Conservation (phyloP, 2,797 vertebrate genomes). For the Catostomus latipinnis region DNA sequence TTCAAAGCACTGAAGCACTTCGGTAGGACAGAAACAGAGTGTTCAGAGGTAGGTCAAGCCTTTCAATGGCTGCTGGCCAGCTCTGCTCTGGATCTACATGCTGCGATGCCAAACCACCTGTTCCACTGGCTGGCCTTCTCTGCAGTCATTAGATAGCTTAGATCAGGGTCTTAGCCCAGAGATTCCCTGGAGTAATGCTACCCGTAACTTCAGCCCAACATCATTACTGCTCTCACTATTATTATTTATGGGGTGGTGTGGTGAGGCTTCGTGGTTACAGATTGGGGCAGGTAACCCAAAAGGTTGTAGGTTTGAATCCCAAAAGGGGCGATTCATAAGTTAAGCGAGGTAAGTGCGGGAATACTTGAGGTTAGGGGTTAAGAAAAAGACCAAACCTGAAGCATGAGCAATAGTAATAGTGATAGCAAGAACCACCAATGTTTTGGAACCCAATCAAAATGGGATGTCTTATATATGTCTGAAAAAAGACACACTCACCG, state of each 20-base stretch:
- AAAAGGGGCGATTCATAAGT: too few species aligned
- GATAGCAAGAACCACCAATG: too few species aligned
- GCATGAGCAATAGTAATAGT: too few species aligned
- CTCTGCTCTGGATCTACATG: neutral
- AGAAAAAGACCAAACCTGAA: too few species aligned
- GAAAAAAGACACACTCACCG: too few species aligned
- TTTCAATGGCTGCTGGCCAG: neutral
- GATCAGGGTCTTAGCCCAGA: neutral
- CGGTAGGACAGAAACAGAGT: neutral
- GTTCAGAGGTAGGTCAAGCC: neutral
- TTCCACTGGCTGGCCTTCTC: neutral
- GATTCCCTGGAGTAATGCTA: neutral
- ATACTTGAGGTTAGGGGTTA: too few species aligned
- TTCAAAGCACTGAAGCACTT: neutral
- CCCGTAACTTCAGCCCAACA: neutral
- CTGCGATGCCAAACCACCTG: conserved; percentile 3
- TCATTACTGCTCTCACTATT: neutral
- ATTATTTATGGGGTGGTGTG: neutral
- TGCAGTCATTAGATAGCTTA: neutral
- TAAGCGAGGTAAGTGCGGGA: too few species aligned
- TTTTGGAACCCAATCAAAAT: too few species aligned
- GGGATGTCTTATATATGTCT: too few species aligned
- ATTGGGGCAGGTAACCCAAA: neutral
- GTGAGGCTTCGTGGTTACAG: neutral
- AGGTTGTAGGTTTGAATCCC: neutral